phyloP scores from a whole-genome alignment of 2,113 vertebrate genomes.

The Tyrannus savana region DNA sequence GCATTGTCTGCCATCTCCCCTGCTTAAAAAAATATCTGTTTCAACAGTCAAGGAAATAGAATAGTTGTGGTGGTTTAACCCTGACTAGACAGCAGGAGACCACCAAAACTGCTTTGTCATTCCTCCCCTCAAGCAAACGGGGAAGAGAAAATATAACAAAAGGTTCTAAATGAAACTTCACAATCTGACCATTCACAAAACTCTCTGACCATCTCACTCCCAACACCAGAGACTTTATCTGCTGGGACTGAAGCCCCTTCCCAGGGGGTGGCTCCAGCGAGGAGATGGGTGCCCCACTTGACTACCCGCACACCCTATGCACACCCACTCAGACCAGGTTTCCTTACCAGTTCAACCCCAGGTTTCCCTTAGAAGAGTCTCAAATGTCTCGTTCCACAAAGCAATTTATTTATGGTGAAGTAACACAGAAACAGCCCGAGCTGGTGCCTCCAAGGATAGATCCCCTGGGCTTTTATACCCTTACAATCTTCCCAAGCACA shows the following conservation, averaged over 20 bases:
- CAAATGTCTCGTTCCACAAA: neutral
- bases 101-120: accelerated
- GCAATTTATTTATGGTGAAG: neutral
- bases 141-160: accelerated
- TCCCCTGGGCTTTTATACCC: neutral
- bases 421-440: neutral
- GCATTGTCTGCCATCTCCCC: neutral
- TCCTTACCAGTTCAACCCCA: neutral
- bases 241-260: neutral
- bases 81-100: no score
- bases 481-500: accelerated
- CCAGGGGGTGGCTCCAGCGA: neutral
- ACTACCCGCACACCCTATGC: no score
- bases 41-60: neutral
- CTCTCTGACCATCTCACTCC: neutral
- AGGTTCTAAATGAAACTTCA: neutral
- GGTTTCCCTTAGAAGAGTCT: neutral
- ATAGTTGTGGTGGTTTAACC: neutral
- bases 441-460: neutral
- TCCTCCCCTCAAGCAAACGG: neutral
- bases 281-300: neutral
- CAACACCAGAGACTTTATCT: neutral
- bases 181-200: neutral
- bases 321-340: neutral
- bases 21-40: neutral